These are phyloP conservation scores for Pinna nobilis DNA, from an alignment of 1,140 invertebrate genomes.

Conservation along the genomic window DNA sequence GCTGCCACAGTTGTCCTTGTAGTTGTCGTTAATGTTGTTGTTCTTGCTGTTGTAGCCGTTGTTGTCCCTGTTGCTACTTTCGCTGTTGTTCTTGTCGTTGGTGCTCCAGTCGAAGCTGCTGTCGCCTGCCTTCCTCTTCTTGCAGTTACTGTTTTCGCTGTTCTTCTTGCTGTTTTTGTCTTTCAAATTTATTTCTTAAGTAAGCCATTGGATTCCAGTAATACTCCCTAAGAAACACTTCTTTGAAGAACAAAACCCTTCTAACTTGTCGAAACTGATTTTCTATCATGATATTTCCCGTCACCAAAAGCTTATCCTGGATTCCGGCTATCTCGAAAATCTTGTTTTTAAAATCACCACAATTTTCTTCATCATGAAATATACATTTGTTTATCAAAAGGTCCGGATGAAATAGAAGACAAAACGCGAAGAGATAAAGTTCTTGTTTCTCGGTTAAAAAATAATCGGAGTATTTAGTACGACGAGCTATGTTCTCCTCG, in stretches of 20 bases:
- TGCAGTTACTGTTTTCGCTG: background rate
- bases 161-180: too few relatives aligned
- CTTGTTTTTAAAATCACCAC: conserved; percentile 12
- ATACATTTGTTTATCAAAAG: conserved; percentile 12
- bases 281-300: background rate
- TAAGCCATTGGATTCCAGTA: conserved; percentile 6
- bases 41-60: too few relatives aligned
- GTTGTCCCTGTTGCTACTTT: too few relatives aligned
- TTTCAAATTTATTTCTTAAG: background rate
- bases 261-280: conserved; percentile 12
- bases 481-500: background rate
- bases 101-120: too few relatives aligned
- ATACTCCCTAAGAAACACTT: background rate
- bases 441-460: background rate
- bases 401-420: conserved; percentile 5
- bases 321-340: conserved; percentile 8
- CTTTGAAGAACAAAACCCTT: conserved; percentile 14
- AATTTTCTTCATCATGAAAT: conserved; percentile 15
- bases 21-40: too few relatives aligned
- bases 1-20: too few relatives aligned
- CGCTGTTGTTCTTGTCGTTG: too few relatives aligned
- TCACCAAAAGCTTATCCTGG: background rate
- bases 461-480: background rate
- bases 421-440: conserved; percentile 3
- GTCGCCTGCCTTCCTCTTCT: too few relatives aligned